phyloP scores from a whole-genome alignment of 2,797 vertebrate genomes.

The Apogon hyalosoma region DNA sequence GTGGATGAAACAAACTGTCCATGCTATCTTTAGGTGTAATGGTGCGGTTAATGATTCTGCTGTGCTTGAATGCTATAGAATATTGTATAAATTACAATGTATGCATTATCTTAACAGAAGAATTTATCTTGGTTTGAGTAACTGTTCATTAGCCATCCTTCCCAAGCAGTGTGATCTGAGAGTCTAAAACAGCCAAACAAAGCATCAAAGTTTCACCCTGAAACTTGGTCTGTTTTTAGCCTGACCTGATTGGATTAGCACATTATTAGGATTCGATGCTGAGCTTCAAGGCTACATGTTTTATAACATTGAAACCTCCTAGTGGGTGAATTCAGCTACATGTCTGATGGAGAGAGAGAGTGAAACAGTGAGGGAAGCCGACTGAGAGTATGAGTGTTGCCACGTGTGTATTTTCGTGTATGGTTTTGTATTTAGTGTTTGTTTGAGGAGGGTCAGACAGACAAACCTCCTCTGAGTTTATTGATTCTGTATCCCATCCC shows the following conservation, averaged over 20 bases:
- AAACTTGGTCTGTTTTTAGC: constrained; percentile 59
- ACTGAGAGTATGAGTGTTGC: constrained; percentile 25
- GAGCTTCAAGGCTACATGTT: constrained; percentile 65
- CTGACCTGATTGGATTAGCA: constrained; percentile 60
- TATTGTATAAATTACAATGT: constrained; percentile 79
- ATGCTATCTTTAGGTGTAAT: constrained; percentile 82
- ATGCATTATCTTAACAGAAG: constrained; percentile 68
- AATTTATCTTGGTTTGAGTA: constrained; percentile 68
- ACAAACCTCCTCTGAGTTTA: constrained; percentile 63
- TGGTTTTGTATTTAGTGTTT: constrained; percentile 51
- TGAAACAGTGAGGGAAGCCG: constrained; percentile 13
- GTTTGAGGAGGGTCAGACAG: constrained; percentile 62
- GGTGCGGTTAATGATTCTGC: constrained; percentile 80
- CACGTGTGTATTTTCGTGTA: constrained; percentile 40
- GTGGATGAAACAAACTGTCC: constrained; percentile 78
- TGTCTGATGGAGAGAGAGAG: constrained; percentile 56
- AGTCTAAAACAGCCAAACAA: constrained; percentile 36
- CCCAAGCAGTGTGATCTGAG: constrained; percentile 19
- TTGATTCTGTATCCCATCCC: constrained; percentile 65
- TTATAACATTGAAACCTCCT: constrained; percentile 53
- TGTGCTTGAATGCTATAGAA: constrained; percentile 73
- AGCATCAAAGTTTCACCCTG: constrained; percentile 56
- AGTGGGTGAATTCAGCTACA: constrained; percentile 54
- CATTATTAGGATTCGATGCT: constrained; percentile 58
- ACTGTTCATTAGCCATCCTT: constrained; percentile 54